Base-by-base conservation (phyloP, 2,888 invertebrate species). In the Drosophila mimetica region DNA sequence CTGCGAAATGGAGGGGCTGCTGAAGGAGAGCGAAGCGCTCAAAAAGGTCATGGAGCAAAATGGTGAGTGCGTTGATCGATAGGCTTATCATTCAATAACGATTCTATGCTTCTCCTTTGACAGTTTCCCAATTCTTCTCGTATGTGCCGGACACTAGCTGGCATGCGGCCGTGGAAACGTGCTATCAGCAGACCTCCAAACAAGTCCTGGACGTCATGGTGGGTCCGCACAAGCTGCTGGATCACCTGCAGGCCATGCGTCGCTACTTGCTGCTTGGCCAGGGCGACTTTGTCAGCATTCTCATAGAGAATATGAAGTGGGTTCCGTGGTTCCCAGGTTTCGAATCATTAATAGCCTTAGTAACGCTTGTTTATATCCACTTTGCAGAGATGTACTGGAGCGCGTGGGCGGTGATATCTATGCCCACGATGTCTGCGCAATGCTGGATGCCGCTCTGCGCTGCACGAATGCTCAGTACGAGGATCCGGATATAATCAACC, bases 401-500 rank as follows among this genome's bases (percentile, higher is more conserved):
- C 97, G 97, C 92, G 96, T 96, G 0, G 98, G 97, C 18, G 94
- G 94, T 77, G 95, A 96, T 25, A 93, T 99, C 54, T 97, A 96
- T 92, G 95, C 96, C 11, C 98, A 98, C 92, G 97, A 97, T 89
- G 93, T 99, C 75, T 95, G 96, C 58, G 95, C 95, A 61, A 96
- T 97, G 88, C 92, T 97, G 90, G 97, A 97, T 90, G 95, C 96
- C 28, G 97, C 97, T 8, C 94, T 97, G 85, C 94, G 98, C 79
- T 96, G 96, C 28, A 99, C 98, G 13, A 98, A 98, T 92, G 97
- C 98, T 13, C 98, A 98, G 92, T 97, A 95, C 91, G 98, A 98
- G 90, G 97, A 97, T 89, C 94, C 95, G 36, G 98, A 98, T 90
- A 97, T 98, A 51, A 93, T 98, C 13, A 95, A 96, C 80, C 93